These are phyloP conservation scores for Meda fulgida DNA, from an alignment of 2,797 vertebrate species.

Conservation along the genomic window DNA sequence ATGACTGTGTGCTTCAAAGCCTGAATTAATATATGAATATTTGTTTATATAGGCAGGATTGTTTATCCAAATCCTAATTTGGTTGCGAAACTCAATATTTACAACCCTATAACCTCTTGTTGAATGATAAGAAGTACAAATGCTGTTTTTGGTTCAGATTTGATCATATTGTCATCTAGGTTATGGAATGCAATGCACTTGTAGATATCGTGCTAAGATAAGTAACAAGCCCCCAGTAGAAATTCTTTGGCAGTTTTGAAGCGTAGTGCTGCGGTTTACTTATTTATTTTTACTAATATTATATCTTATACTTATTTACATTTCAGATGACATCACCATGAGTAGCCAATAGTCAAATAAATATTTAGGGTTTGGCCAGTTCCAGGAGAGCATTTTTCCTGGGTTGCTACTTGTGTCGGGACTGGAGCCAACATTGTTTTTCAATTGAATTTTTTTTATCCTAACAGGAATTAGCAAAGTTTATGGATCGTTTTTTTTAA, in stretches of 20 bases:
- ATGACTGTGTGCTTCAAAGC: neutral
- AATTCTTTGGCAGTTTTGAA: neutral
- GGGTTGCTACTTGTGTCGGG: constrained; percentile 1
- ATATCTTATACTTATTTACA: neutral
- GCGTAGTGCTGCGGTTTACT: neutral
- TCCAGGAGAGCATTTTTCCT: constrained; percentile 15
- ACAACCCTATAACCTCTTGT: neutral
- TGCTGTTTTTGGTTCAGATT: neutral
- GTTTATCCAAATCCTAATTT: constrained; percentile 20
- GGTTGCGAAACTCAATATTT: neutral
- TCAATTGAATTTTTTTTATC: constrained; percentile 50
- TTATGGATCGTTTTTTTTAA: constrained; percentile 67
- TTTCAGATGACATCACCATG: neutral
- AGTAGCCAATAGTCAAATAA: neutral
- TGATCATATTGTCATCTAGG: neutral
- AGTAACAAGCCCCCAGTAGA: neutral
- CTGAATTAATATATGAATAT: constrained; percentile 17
- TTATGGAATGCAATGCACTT: neutral
- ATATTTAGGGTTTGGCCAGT: neutral
- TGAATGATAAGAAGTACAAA: neutral
- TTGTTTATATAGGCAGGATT: neutral
- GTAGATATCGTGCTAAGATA: neutral
- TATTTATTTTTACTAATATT: neutral
- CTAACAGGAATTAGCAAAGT: constrained; percentile 72
- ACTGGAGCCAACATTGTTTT: constrained; percentile 34